Evolutionary conservation across 2,797 vertebrate species (phyloP).

Genomic region (Cottoperca gobio): DNA sequence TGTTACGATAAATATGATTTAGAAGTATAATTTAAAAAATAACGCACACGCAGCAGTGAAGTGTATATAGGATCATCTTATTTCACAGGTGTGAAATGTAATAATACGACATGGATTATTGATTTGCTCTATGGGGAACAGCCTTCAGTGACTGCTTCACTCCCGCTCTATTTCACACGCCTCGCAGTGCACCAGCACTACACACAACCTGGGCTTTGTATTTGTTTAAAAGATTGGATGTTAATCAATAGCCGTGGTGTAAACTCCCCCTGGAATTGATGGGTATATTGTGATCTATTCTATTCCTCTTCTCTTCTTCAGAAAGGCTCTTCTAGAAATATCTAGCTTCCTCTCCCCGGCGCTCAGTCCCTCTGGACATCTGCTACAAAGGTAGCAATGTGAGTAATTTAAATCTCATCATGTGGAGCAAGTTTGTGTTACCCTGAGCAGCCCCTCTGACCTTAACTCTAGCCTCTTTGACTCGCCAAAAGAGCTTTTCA

Average conservation of each 20-base stretch:
- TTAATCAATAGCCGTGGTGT: slow-evolving; percentile 17
- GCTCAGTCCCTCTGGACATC: slow-evolving; percentile 55
- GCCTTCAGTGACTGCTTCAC: slow-evolving; percentile 8
- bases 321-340: slow-evolving; percentile 45
- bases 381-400: slow-evolving; percentile 58
- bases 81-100: slow-evolving; percentile 34
- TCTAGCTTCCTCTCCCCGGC: slow-evolving; percentile 19
- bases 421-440: slow-evolving; percentile 60
- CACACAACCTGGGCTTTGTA: slow-evolving; percentile 2
- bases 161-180: slow-evolving; percentile 16
- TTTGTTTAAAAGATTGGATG: slow-evolving; percentile 4
- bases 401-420: slow-evolving; percentile 77
- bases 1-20: not conserved
- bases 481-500: slow-evolving; percentile 77
- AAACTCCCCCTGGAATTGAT: slow-evolving; percentile 23
- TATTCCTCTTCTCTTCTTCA: slow-evolving; percentile 32
- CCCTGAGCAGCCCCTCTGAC: slow-evolving; percentile 54
- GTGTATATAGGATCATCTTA: not conserved
- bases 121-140: slow-evolving; percentile 38
- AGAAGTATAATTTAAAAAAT: not conserved
- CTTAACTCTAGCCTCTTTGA: slow-evolving; percentile 46
- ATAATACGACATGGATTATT: slow-evolving; percentile 39
- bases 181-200: not conserved
- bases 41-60: not conserved
- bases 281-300: slow-evolving; percentile 40